phyloP scores from a whole-genome alignment of 2,888 invertebrate species.

The Drosophila flavopinicola region DNA sequence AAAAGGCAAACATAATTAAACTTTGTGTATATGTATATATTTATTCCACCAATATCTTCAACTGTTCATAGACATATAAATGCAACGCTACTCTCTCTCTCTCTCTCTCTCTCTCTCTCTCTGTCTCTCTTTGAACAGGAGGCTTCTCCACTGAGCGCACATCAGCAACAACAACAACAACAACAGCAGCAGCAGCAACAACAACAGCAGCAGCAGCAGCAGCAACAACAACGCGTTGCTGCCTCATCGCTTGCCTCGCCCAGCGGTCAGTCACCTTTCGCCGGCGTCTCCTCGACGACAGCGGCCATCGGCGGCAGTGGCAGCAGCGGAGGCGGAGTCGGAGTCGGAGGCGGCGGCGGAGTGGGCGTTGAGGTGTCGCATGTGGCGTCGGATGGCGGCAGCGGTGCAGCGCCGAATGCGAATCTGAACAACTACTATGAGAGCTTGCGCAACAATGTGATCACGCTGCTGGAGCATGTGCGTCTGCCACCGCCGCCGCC shows the following conservation, averaged over 20 bases:
- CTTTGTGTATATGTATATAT: too few relatives aligned
- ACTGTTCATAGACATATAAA: conserved; percentile 1
- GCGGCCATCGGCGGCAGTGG: conserved; percentile 26
- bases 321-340: conserved; percentile 14
- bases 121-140: conserved; percentile 62
- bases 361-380: conserved; percentile 40
- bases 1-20: too few relatives aligned
- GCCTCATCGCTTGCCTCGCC: conserved; percentile 55
- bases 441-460: conserved; percentile 95
- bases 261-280: conserved; percentile 71
- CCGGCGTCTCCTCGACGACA: conserved; percentile 72
- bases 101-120: conserved; percentile 16
- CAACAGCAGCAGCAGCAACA: conserved; percentile 68
- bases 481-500: conserved; percentile 87
- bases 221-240: conserved; percentile 44
- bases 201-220: conserved; percentile 49
- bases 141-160: conserved; percentile 83
- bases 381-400: conserved; percentile 30
- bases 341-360: conserved; percentile 17
- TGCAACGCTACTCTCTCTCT: conserved; percentile 18
- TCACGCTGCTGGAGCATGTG: conserved; percentile 95
- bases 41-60: neutral
- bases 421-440: conserved; percentile 97
- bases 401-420: conserved; percentile 74
- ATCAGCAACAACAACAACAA: conserved; percentile 73